Conservation (phyloP, 2,888 invertebrate genomes). For the Lepeophtheirus nordmannii region DNA sequence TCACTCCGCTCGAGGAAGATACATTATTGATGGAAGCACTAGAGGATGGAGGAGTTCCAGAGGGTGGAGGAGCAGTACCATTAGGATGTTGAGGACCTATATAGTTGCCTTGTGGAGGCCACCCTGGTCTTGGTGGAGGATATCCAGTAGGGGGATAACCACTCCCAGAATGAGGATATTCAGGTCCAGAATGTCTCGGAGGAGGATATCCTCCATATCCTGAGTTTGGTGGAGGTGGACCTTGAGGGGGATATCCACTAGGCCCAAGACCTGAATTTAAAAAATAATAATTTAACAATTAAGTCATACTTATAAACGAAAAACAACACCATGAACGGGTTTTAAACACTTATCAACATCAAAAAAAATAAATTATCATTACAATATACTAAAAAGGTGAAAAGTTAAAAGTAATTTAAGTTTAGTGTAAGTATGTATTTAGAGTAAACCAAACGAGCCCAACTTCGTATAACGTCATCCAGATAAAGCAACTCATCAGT, state of each 20-base stretch:
- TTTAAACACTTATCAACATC: background rate
- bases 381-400: too few species aligned
- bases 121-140: constrained; percentile 9
- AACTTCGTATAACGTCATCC: too few species aligned
- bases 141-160: constrained; percentile 17
- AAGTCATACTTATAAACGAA: background rate
- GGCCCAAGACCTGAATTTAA: constrained; percentile 4
- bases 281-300: background rate
- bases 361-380: too few species aligned
- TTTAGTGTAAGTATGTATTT: too few species aligned
- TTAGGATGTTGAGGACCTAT: constrained; percentile 40
- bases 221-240: constrained; percentile 11
- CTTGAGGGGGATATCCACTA: background rate
- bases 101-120: constrained; percentile 4
- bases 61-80: constrained; percentile 32
- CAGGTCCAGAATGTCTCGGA: constrained; percentile 32
- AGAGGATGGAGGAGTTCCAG: constrained; percentile 22
- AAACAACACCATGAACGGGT: background rate
- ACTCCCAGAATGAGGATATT: background rate
- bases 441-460: too few species aligned
- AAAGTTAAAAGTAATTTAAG: too few species aligned
- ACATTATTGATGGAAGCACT: constrained; percentile 28
- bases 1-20: constrained; percentile 30
- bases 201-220: constrained; percentile 31
- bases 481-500: too few species aligned